Evolutionary conservation across 2,113 vertebrate genomes (phyloP), one percentile per base, ranked within the genome.

Genomic region (Cyphomyrus plagiostoma): DNA sequence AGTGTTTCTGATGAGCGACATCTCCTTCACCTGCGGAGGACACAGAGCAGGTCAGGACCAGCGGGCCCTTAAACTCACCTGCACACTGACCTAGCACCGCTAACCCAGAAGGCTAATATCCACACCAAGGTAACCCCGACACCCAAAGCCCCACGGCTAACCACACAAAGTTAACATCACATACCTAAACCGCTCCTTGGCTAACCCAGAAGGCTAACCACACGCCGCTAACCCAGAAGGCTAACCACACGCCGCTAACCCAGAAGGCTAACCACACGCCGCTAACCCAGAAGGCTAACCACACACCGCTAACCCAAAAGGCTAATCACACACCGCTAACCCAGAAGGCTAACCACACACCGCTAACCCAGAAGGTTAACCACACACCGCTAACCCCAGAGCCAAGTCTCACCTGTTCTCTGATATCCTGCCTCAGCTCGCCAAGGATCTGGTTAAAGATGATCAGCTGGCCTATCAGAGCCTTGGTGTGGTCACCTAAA

Each of bases 1-100:
- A 89, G 97, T 97, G 95, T 97, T 98, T 89, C 97, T 95, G 92
- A 98, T 97, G 90, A 97, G 93, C n/a, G 97, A 97, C 97, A 97
- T 97, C 89, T 98, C 97, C 92, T 97, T 97, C 89, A 97, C 97
- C 97, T 98, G 93, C 0, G 0, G 17, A 82, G 62, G 88, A 13
- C 88, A 13, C 26, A 23, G 48, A n/a, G 30, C 87, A 17, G 39
- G 87, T 7, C 11, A n/a, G 23, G 39, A 5, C 35, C 1, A 21
- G 8, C 9, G 30, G 74, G 5, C n/a, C 45, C 46, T 42, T 80
- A 39, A 6, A 42, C 42, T 48, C 82, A 45, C 45, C 45, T 21
- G 23, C 15, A 13, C 83, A 50, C 39, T 13, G 35, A 21, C 2
- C 19, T 0, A 39, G 2, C 82, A 84, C 82, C 0, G 46, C 82